A percentile compares a stretch with the other conserved stretches of the same genome.
These are phyloP conservation scores for Thymelicus lineola DNA, from an alignment of 2,888 invertebrate species.

Conservation along the genomic window DNA sequence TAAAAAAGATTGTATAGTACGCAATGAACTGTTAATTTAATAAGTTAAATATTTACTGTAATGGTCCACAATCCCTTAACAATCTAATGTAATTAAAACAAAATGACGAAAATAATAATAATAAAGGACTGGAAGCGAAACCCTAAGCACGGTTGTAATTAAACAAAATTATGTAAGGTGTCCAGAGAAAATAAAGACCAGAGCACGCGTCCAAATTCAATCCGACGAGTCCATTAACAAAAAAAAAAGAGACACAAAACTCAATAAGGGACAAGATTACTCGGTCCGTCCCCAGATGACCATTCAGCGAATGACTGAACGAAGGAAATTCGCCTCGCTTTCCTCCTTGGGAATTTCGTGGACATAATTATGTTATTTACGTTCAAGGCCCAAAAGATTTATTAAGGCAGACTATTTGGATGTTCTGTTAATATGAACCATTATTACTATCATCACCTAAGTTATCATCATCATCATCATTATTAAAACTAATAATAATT, in stretches of 20 bases:
- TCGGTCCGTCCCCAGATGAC: slow-evolving; percentile 21
- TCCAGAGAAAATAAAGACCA: background rate
- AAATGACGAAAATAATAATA: background rate
- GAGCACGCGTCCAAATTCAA: slow-evolving; percentile 19
- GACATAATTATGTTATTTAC: slow-evolving; percentile 17
- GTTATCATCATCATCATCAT: background rate
- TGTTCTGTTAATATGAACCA: background rate
- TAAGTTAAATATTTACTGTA: too few relatives aligned
- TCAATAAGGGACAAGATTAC: slow-evolving; percentile 31
- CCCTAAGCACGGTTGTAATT: background rate
- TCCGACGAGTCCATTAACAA: slow-evolving; percentile 21
- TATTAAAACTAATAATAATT: background rate
- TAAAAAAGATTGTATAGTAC: too few relatives aligned
- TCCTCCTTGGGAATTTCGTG: slow-evolving; percentile 12
- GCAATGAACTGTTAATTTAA: too few relatives aligned
- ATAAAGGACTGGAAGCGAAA: background rate
- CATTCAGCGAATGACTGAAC: slow-evolving; percentile 21
- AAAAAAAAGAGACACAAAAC: slow-evolving; percentile 25
- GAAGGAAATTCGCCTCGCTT: slow-evolving; percentile 20
- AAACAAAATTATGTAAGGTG: slow-evolving; percentile 12
- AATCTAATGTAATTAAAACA: background rate
- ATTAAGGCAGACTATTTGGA: background rate
- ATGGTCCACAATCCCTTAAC: background rate
- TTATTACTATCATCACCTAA: background rate
- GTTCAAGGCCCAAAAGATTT: slow-evolving; percentile 3